Conservation (phyloP, 2,888 invertebrate genomes). For the Cotesia congregata region DNA sequence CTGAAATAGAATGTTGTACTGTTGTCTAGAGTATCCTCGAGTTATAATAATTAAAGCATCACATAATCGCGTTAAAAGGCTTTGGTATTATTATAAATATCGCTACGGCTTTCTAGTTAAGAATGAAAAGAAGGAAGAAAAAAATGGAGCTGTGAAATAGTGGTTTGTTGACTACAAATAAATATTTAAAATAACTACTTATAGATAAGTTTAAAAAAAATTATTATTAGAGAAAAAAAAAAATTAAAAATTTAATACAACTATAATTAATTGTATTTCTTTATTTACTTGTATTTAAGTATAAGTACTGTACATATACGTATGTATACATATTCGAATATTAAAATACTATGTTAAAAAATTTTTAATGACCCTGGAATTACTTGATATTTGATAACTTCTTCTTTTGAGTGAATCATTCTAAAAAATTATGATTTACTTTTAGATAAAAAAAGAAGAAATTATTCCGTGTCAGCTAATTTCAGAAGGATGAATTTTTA, state of each 20-base stretch:
- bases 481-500: too few relatives aligned
- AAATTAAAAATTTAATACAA: not conserved
- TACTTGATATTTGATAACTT: too few relatives aligned
- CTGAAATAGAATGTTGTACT: slow-evolving; percentile 24
- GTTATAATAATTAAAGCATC: slow-evolving; percentile 42
- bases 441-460: too few relatives aligned
- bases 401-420: too few relatives aligned
- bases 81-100: slow-evolving; percentile 49
- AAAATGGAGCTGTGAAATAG: slow-evolving; percentile 67
- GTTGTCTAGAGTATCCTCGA: slow-evolving; percentile 23
- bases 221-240: not conserved
- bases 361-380: not conserved
- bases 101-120: slow-evolving; percentile 53
- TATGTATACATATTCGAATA: not conserved
- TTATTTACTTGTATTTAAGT: not conserved
- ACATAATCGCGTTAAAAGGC: slow-evolving; percentile 50
- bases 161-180: slow-evolving; percentile 65
- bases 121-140: slow-evolving; percentile 52
- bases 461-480: too few relatives aligned
- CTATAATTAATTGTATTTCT: not conserved
- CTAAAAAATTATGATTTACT: too few relatives aligned
- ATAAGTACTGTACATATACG: not conserved
- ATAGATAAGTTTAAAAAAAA: slow-evolving; percentile 43
- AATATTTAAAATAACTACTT: slow-evolving; percentile 53
- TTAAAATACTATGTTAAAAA: not conserved